phyloP scores from a whole-genome alignment of 2,797 vertebrate genomes.

The Austrolebias charrua region DNA sequence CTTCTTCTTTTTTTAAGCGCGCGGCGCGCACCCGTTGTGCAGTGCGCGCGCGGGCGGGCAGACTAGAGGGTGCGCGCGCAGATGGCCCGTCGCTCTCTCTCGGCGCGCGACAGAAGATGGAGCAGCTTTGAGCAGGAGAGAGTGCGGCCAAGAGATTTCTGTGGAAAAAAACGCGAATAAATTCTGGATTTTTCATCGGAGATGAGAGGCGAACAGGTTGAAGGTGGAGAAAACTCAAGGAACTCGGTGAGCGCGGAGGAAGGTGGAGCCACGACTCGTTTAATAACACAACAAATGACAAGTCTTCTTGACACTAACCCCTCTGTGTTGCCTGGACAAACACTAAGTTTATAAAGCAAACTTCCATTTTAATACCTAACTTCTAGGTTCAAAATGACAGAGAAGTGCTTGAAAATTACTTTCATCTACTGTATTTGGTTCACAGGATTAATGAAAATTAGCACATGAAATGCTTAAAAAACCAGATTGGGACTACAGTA shows the following conservation, averaged over 20 bases:
- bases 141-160: constrained; percentile 28
- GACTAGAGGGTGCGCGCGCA: constrained; percentile 42
- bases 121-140: constrained; percentile 53
- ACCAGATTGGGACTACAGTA: too few relatives aligned
- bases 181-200: constrained; percentile 41
- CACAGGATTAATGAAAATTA: too few relatives aligned
- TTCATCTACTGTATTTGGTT: too few relatives aligned
- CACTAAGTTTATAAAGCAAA: too few relatives aligned
- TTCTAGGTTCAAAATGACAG: not conserved
- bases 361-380: too few relatives aligned
- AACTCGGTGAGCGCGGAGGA: constrained; percentile 75
- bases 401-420: not conserved
- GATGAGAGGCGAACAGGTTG: constrained; percentile 76
- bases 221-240: constrained; percentile 72
- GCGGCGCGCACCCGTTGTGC: not conserved
- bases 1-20: too few relatives aligned
- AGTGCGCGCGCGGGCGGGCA: constrained; percentile 33
- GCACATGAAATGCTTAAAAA: not conserved
- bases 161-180: constrained; percentile 42
- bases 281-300: constrained; percentile 29
- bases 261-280: not conserved
- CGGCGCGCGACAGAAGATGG: constrained; percentile 68
- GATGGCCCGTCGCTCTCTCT: constrained; percentile 38
- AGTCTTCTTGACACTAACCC: constrained; percentile 49
- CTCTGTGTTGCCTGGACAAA: constrained; percentile 17